These are phyloP conservation scores for Ceryle rudis DNA, from an alignment of 2,797 vertebrate genomes.

Conservation along the genomic window DNA sequence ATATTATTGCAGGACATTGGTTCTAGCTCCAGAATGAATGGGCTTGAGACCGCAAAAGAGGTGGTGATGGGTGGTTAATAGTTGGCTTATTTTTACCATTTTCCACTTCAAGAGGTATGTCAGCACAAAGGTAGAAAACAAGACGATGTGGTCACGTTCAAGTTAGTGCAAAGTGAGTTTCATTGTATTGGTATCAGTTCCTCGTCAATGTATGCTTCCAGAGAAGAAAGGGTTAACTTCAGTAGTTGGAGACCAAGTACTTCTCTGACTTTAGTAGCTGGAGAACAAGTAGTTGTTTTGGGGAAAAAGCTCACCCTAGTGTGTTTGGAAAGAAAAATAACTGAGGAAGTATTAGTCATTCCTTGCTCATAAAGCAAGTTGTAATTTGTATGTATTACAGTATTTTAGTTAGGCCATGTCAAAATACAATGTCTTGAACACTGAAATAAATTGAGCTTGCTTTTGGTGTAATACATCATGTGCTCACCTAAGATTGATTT, in stretches of 20 bases:
- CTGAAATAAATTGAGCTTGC: background rate
- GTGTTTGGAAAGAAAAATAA: constrained; percentile 23
- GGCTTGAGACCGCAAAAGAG: background rate
- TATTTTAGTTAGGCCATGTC: background rate
- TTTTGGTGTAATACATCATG: background rate
- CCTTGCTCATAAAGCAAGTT: background rate
- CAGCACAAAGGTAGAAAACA: background rate
- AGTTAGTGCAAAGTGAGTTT: background rate
- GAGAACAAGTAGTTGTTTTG: background rate
- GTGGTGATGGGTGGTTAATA: background rate
- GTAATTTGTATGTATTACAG: background rate
- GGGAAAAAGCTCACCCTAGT: background rate
- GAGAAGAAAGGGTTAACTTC: background rate
- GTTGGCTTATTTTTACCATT: background rate
- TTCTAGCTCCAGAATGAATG: background rate
- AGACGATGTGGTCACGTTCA: background rate
- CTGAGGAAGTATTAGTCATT: constrained; percentile 30
- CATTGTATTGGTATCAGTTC: background rate
- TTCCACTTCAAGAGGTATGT: background rate
- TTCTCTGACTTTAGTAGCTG: background rate
- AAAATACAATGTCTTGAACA: background rate
- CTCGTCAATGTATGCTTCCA: background rate
- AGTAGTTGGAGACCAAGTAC: background rate
- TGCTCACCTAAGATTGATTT: background rate
- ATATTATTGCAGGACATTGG: background rate